Evolutionary conservation across 2,888 invertebrate species (phyloP), one percentile per base, ranked within the genome.

Genomic region (Dugesia japonica): DNA sequence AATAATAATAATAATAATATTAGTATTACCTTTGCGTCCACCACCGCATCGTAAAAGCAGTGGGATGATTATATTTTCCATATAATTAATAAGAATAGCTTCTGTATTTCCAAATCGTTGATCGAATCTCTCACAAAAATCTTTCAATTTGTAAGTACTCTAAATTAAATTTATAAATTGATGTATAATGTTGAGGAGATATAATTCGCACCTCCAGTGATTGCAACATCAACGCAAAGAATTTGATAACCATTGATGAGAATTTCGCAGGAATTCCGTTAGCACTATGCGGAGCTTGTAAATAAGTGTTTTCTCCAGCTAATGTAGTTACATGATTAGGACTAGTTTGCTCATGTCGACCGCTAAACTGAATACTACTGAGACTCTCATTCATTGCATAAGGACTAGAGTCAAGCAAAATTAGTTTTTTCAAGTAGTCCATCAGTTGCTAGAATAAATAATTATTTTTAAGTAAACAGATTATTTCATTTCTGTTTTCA

Each of bases 61-160:
- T 0, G 98, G 98, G 88, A 98, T 91, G 79, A 98, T 89, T 79
- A 98, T 87, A 86, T 97, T 95, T 88, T 97, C 90, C 73, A 98
- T 88, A n/a, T 56, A 56, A 23, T 56, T 56, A 20, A 56, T 56
- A 7, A 56, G 56, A 23, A 56, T 56, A 23, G 56, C n/a, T 23
- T 56, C 56, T 4, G 56, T 56, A 23, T 4, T 56, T n/a, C 56
- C 56, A 56, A 56, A 56, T 56, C 56, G n/a, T n/a, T 56, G 56
- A 23, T 56, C 38, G 1, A 27, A 74, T 26, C 76, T 28, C 26
- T 76, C 76, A 76, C 76, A 76, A 7, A 76, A 74, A 20, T 76
- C 76, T 28, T 74, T 76, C 28, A 76, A 42, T 31, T 72, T 74
- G 38, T 72, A 73, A 15, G 72, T 38, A 26, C 31, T 75, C 76